A percentile compares a stretch with the other conserved stretches of the same genome.
Conservation (phyloP, 2,113 vertebrate species). For the Oceanites oceanicus region DNA sequence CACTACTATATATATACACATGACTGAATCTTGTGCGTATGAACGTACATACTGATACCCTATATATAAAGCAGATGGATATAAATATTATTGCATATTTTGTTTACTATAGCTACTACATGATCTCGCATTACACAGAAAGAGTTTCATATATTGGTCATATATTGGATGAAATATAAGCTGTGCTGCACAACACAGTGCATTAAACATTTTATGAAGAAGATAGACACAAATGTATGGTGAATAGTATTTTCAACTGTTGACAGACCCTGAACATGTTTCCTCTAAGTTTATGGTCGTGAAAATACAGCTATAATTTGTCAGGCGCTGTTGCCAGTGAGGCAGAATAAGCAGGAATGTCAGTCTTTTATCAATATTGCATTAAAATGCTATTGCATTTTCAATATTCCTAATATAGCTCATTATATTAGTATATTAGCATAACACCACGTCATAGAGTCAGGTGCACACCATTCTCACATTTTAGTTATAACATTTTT, state of each 20-base stretch:
- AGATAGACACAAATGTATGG: background rate
- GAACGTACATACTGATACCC: fast-evolving
- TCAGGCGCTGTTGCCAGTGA: slow-evolving; percentile 9
- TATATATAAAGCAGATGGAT: slow-evolving; percentile 28
- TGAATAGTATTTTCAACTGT: background rate
- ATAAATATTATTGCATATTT: slow-evolving; percentile 31
- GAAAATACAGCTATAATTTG: slow-evolving; percentile 50
- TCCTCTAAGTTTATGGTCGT: slow-evolving; percentile 41
- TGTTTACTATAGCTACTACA: slow-evolving; percentile 17
- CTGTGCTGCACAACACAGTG: slow-evolving; percentile 1
- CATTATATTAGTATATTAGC: slow-evolving; percentile 36
- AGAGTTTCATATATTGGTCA: background rate
- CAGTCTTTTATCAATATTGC: slow-evolving; percentile 60
- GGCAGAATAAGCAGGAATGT: background rate
- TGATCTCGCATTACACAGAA: background rate
- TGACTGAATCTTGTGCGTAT: background rate
- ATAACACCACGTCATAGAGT: background rate
- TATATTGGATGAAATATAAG: background rate
- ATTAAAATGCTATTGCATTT: slow-evolving; percentile 50
- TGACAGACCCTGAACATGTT: slow-evolving; percentile 45
- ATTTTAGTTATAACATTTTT: background rate
- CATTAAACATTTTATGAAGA: slow-evolving; percentile 31
- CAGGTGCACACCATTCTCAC: background rate
- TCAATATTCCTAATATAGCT: slow-evolving; percentile 21
- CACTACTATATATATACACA: background rate